Conservation (phyloP, 2,113 vertebrate species). For the Leucopsar rothschildi region DNA sequence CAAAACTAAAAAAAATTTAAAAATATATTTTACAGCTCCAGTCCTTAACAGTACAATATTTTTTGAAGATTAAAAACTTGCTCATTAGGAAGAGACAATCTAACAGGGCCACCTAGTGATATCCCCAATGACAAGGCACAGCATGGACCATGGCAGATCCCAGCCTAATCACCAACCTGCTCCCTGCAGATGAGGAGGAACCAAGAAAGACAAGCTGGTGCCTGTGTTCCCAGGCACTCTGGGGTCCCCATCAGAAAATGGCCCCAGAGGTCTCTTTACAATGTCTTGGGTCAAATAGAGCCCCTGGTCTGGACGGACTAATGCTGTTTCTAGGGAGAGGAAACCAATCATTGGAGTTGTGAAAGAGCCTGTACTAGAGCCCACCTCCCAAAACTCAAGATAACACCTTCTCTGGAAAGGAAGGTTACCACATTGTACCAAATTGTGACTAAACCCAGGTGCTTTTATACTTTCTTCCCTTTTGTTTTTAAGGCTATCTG, state of each 20-base stretch:
- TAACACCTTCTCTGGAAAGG: background rate
- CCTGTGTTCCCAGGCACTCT: background rate
- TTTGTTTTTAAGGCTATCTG: background rate
- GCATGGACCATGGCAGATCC: background rate
- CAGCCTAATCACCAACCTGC: background rate
- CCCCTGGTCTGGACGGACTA: background rate
- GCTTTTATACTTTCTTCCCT: background rate
- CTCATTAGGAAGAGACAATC: background rate
- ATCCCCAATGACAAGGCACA: background rate
- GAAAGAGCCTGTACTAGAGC: background rate
- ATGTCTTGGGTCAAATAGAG: background rate
- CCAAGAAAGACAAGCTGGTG: rapidly evolving
- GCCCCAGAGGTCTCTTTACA: background rate
- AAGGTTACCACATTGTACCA: background rate
- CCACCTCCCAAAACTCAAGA: background rate
- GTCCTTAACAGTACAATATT: background rate
- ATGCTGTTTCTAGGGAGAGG: background rate
- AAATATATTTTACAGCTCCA: rapidly evolving
- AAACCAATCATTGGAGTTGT: rapidly evolving
- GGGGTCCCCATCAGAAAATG: background rate
- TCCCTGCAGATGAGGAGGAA: background rate
- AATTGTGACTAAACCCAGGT: background rate
- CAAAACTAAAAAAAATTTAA: background rate
- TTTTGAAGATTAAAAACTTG: constrained; percentile 4
- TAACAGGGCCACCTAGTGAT: constrained; percentile 9